Percentiles rank a stretch among this genome's conserved stretches.
Conservation (phyloP, 2,888 invertebrate species). For the Oxyteleia sp. region DNA sequence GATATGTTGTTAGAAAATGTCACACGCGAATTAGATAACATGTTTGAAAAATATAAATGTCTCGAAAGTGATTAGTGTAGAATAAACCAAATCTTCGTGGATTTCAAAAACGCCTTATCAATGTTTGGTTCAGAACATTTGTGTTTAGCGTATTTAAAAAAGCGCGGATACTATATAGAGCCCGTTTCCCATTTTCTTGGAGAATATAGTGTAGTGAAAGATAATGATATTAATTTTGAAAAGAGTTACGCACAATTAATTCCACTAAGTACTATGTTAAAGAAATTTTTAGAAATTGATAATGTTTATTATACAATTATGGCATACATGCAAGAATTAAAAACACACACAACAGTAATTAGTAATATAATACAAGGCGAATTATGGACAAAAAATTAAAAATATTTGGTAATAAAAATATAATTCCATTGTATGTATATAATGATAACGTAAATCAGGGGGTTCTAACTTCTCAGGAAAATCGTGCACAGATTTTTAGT, state of each 20-base stretch:
- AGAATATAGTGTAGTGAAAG: slow-evolving; percentile 8
- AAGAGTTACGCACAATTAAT: slow-evolving; percentile 16
- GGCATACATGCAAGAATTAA: slow-evolving; percentile 13
- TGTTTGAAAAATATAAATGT: slow-evolving; percentile 27
- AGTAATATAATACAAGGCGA: slow-evolving; percentile 7
- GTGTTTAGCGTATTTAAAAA: slow-evolving; percentile 26
- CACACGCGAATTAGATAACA: slow-evolving; percentile 9
- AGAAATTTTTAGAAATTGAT: slow-evolving; percentile 21
- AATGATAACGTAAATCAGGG: too few species aligned
- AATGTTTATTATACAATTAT: slow-evolving; percentile 19
- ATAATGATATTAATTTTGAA: slow-evolving; percentile 19
- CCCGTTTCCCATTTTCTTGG: slow-evolving; percentile 14
- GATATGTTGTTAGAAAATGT: slow-evolving; percentile 29
- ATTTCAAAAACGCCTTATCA: slow-evolving; percentile 2
- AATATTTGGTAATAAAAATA: neutral
- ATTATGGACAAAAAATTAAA: slow-evolving; percentile 20
- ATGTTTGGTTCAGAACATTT: slow-evolving; percentile 39
- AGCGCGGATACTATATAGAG: slow-evolving; percentile 15
- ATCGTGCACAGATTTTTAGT: too few species aligned
- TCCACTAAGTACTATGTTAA: slow-evolving; percentile 41
- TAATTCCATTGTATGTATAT: slow-evolving; percentile 7
- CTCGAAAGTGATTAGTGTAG: slow-evolving; percentile 5
- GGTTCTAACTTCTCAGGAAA: too few species aligned
- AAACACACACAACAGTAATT: neutral
- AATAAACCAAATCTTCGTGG: neutral